These are phyloP conservation scores for Chiroxiphia lanceolata DNA, from an alignment of 2,797 vertebrate species.

Conservation along the genomic window DNA sequence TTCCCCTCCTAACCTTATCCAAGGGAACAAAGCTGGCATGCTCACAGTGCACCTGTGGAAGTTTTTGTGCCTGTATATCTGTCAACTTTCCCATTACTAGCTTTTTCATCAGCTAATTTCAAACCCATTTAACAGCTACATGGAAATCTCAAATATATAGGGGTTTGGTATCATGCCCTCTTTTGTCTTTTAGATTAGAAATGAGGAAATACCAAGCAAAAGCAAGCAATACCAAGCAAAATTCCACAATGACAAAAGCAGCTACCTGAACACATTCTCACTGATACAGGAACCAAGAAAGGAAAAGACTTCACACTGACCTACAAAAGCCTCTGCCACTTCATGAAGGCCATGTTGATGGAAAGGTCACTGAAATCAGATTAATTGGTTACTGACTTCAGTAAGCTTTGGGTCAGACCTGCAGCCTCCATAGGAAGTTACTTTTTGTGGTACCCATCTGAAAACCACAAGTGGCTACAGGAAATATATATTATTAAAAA, in stretches of 20 bases:
- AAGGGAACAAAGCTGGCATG: neutral
- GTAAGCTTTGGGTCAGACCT: neutral
- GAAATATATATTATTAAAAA: neutral
- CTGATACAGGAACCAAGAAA: neutral
- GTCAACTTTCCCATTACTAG: neutral
- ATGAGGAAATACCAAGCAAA: neutral
- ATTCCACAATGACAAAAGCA: neutral
- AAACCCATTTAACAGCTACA: neutral
- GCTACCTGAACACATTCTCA: neutral
- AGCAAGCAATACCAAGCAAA: neutral
- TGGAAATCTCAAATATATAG: neutral
- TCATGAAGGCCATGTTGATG: neutral
- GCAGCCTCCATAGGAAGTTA: neutral
- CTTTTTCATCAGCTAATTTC: neutral
- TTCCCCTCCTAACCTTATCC: neutral
- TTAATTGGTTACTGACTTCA: neutral
- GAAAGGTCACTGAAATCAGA: neutral
- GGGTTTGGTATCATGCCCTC: neutral
- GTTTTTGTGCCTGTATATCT: neutral
- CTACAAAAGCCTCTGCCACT: neutral
- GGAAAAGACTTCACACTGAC: neutral
- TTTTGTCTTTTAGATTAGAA: neutral
- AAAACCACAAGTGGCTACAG: neutral
- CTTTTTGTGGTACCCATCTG: neutral
- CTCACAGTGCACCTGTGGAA: neutral